A percentile compares a stretch with the other conserved stretches of the same genome.
Evolutionary conservation across 2,888 invertebrate species (phyloP).

Genomic region (Drosophila diplacantha): DNA sequence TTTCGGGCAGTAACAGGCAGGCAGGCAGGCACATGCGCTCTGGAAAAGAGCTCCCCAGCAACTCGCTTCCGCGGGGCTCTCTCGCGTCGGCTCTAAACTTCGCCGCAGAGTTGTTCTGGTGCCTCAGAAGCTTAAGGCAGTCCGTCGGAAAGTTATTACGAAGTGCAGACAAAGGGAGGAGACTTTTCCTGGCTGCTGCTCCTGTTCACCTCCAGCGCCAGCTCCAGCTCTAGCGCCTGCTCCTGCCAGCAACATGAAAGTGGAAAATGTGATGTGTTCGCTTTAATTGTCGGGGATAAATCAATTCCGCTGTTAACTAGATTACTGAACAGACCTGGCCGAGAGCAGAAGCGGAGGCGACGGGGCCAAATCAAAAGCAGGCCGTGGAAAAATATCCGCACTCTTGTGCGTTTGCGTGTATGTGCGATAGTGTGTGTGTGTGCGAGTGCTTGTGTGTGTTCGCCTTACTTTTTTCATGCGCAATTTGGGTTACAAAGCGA

Average conservation of each 20-base stretch:
- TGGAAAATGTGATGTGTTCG: slow-evolving; percentile 36
- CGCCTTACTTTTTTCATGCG: slow-evolving; percentile 59
- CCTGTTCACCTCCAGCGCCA: slow-evolving; percentile 11
- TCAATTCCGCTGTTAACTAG: slow-evolving; percentile 31
- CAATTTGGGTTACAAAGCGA: slow-evolving; percentile 70
- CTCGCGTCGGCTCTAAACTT: slow-evolving; percentile 52
- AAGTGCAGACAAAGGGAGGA: slow-evolving; percentile 32
- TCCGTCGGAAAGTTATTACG: slow-evolving; percentile 56
- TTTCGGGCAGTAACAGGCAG: slow-evolving; percentile 32
- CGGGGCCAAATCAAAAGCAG: slow-evolving; percentile 30
- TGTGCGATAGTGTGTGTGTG: slow-evolving; percentile 24
- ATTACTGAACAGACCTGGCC: slow-evolving; percentile 12
- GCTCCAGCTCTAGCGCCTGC: slow-evolving; percentile 13
- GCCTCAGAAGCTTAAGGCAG: slow-evolving; percentile 67
- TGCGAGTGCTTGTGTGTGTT: slow-evolving; percentile 53
- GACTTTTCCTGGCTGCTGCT: slow-evolving; percentile 33
- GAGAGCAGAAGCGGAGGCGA: slow-evolving; percentile 11
- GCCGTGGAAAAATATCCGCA: slow-evolving; percentile 38
- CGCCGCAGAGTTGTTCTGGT: slow-evolving; percentile 68
- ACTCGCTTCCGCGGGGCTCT: slow-evolving; percentile 8
- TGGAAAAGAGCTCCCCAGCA: slow-evolving; percentile 9
- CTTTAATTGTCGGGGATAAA: slow-evolving; percentile 25
- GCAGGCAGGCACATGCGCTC: slow-evolving; percentile 35
- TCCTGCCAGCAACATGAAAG: slow-evolving; percentile 23
- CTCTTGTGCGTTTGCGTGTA: slow-evolving; percentile 16